A percentile compares a stretch with the other conserved stretches of the same genome.
Evolutionary conservation across 2,888 invertebrate species (phyloP).

Genomic region (Hyposoter didymator): DNA sequence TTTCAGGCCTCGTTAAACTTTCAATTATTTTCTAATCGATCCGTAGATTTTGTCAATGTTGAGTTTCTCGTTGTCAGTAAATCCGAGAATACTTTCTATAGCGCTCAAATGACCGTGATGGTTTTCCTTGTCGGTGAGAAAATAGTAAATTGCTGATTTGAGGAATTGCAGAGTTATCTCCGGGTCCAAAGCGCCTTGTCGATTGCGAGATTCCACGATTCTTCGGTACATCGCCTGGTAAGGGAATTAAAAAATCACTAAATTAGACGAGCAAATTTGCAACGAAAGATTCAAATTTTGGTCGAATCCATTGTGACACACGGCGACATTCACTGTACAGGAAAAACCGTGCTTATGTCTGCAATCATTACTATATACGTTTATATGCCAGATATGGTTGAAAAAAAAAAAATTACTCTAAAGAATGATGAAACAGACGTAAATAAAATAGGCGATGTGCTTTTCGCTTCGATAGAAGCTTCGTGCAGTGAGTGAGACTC

Average conservation of each 20-base stretch:
- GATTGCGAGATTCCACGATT: slow-evolving; percentile 91
- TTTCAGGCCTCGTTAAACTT: slow-evolving; percentile 26
- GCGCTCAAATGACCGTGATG: slow-evolving; percentile 95
- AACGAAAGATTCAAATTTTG: neutral
- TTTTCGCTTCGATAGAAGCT: slow-evolving; percentile 68
- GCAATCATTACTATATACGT: slow-evolving; percentile 6
- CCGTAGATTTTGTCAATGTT: slow-evolving; percentile 89
- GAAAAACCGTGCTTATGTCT: slow-evolving; percentile 19
- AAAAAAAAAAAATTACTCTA: neutral
- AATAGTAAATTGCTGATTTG: slow-evolving; percentile 97
- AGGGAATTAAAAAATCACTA: slow-evolving; percentile 71
- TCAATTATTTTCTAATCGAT: slow-evolving; percentile 78
- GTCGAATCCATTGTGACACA: neutral
- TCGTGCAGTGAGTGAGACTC: slow-evolving; percentile 73
- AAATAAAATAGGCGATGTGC: slow-evolving; percentile 68
- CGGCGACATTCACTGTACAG: slow-evolving; percentile 4
- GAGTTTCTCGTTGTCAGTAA: slow-evolving; percentile 92
- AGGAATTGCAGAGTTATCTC: slow-evolving; percentile 96
- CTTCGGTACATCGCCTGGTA: slow-evolving; percentile 93
- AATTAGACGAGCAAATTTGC: slow-evolving; percentile 1
- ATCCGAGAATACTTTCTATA: slow-evolving; percentile 96
- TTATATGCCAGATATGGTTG: neutral
- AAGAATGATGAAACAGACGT: slow-evolving; percentile 41
- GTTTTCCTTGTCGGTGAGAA: slow-evolving; percentile 95
- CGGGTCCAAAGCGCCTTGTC: slow-evolving; percentile 92